A percentile compares a stretch with the other conserved stretches of the same genome.
Conservation (phyloP, 2,797 vertebrate species). For the Simalia tracyae region DNA sequence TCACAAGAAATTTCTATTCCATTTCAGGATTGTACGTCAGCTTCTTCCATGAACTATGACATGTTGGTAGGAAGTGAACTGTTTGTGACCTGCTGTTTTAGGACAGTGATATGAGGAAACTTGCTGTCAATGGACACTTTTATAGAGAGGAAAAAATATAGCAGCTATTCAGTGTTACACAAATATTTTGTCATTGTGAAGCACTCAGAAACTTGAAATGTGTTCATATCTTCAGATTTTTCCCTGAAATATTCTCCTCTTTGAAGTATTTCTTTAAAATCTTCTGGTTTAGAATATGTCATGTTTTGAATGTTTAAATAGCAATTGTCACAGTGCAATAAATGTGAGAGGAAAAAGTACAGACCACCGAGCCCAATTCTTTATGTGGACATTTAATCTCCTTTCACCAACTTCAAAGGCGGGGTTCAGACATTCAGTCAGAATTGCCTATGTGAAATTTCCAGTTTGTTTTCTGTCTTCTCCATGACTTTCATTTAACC, state of each 20-base stretch:
- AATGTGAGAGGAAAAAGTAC: slow-evolving; percentile 45
- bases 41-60: not conserved
- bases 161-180: not conserved
- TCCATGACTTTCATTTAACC: not conserved
- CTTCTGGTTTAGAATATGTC: slow-evolving; percentile 40
- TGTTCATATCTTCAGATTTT: not conserved
- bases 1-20: not conserved
- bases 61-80: slow-evolving; percentile 37
- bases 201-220: fast-evolving
- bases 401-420: slow-evolving; percentile 52
- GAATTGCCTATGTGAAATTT: slow-evolving; percentile 24
- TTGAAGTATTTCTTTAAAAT: slow-evolving; percentile 30
- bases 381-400: slow-evolving; percentile 61
- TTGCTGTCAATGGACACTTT: not conserved
- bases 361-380: slow-evolving; percentile 51
- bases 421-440: slow-evolving; percentile 25
- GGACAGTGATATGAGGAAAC: slow-evolving; percentile 20
- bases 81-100: slow-evolving; percentile 38
- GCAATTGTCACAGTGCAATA: slow-evolving; percentile 29
- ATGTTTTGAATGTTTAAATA: slow-evolving; percentile 54
- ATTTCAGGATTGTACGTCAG: not conserved
- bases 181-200: fast-evolving
- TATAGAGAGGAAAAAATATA: not conserved
- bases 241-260: slow-evolving; percentile 19
- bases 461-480: slow-evolving; percentile 19